Percentiles rank a stretch among this genome's conserved stretches.
These are phyloP conservation scores for Varecia variegata DNA, from an alignment of 2,797 vertebrate genomes.

Conservation along the genomic window DNA sequence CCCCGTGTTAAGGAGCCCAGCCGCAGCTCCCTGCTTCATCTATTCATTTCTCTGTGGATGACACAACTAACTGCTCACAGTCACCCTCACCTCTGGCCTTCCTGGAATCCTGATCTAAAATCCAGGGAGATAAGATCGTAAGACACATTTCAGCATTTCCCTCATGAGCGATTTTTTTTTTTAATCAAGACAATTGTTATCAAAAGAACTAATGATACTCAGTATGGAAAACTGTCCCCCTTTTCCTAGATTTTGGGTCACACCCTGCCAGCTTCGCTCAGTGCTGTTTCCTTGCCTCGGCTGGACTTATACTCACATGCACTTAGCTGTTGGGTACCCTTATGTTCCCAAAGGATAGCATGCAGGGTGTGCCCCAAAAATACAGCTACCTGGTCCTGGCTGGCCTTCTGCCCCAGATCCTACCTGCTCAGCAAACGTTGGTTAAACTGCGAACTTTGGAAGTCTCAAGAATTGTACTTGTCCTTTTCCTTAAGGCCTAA, in stretches of 20 bases:
- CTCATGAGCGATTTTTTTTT: not conserved
- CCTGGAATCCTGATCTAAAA: not conserved
- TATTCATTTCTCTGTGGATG: not conserved
- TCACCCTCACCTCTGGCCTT: not conserved
- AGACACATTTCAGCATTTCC: not conserved
- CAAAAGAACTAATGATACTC: not conserved
- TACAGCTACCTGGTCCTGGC: not conserved
- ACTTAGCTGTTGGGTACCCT: not conserved
- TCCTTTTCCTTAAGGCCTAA: not conserved
- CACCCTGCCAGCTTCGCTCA: not conserved
- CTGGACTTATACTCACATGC: not conserved
- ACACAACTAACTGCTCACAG: not conserved
- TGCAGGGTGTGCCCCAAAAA: accelerated
- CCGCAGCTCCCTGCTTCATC: not conserved
- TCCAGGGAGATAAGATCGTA: not conserved
- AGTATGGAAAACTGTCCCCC: not conserved
- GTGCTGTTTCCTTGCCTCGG: accelerated
- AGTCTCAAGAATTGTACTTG: not conserved
- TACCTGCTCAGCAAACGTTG: not conserved
- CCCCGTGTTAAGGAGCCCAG: not conserved
- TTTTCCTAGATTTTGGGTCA: not conserved
- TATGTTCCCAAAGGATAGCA: not conserved
- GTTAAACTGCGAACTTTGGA: not conserved
- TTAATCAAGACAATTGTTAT: not conserved
- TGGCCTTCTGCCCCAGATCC: not conserved